Evolutionary conservation across 2,797 vertebrate species (phyloP), one percentile per base, ranked within the genome.

Genomic region (Tachyglossus aculeatus): DNA sequence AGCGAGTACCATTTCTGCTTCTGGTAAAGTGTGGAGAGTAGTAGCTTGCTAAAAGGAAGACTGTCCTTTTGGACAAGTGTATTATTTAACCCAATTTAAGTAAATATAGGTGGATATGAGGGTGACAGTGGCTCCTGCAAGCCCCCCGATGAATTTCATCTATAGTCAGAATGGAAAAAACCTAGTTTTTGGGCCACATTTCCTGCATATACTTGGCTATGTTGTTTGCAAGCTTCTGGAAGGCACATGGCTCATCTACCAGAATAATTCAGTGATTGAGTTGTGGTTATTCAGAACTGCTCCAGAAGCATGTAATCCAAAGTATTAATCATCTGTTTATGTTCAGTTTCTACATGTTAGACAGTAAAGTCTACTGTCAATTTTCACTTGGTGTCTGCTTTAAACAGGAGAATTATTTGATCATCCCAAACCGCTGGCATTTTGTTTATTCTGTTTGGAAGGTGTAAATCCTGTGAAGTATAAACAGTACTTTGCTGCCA

Each of bases 321-420:
- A 39, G 2, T 7, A 52, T 70, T 61, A 54, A 40, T 74, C 57
- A 5, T 12, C 14, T 55, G 12, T 79, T 83, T 81, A 74, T 79
- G 53, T 38, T 81, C 73, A 44, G 19, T 65, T 74, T 54, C 24
- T 77, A 38, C 54, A 16, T 47, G 24, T 48, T 43, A 81, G 33
- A 18, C 66, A 64, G n/a, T 80, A 83, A 76, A 75, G 52, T 25
- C 70, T 80, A 59, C 66, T 78, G 54, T 74, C 87, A 47, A 59
- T 83, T 83, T 90, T 83, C 72, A 77, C 31, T 65, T 25, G 37
- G 31, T 59, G 38, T 71, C 38, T 78, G 4, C 51, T 57, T 83
- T 72, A 85, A 64, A 79, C 50, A 82, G 73, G 77, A 77, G 53
- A 62, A 67, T 80, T 80, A 74, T 37, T 43, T 43, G 44, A 36